These are phyloP conservation scores for Chaenocephalus aceratus DNA, from an alignment of 2,113 vertebrate species.

Conservation along the genomic window DNA sequence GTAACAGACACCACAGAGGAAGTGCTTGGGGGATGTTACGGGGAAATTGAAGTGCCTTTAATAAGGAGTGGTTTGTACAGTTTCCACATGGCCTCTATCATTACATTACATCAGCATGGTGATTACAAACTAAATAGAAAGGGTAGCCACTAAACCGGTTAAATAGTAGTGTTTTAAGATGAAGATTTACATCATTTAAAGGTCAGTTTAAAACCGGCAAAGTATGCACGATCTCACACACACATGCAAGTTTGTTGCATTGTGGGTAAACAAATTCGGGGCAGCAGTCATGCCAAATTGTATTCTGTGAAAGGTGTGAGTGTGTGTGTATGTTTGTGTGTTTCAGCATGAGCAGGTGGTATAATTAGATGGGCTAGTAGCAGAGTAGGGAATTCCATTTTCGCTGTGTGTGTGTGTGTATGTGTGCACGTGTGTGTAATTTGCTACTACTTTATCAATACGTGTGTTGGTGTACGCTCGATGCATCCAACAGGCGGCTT, in stretches of 20 bases:
- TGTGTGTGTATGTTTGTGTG: not conserved
- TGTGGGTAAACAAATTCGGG: conserved; percentile 20
- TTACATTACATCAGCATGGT: not conserved
- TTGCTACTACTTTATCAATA: not conserved
- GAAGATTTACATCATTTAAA: not conserved
- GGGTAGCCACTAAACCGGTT: not conserved
- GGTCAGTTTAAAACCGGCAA: not conserved
- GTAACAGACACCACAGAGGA: not conserved
- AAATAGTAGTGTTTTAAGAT: not conserved
- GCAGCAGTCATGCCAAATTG: conserved; percentile 23
- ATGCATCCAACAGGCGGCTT: conserved; percentile 27
- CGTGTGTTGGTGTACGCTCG: conserved; percentile 9
- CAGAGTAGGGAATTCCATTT: conserved; percentile 33
- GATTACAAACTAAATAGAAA: not conserved
- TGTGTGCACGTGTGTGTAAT: not conserved
- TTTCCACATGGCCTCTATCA: not conserved
- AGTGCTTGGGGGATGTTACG: not conserved
- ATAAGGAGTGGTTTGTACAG: not conserved
- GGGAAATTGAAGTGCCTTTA: not conserved
- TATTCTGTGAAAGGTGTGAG: not conserved
- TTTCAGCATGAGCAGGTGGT: conserved; percentile 22
- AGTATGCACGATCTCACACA: not conserved
- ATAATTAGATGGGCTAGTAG: conserved; percentile 39
- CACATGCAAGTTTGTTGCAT: not conserved
- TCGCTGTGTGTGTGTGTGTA: conserved; percentile 8